Evolutionary conservation across 2,888 invertebrate genomes (phyloP).

Genomic region (Phasia obesa): DNA sequence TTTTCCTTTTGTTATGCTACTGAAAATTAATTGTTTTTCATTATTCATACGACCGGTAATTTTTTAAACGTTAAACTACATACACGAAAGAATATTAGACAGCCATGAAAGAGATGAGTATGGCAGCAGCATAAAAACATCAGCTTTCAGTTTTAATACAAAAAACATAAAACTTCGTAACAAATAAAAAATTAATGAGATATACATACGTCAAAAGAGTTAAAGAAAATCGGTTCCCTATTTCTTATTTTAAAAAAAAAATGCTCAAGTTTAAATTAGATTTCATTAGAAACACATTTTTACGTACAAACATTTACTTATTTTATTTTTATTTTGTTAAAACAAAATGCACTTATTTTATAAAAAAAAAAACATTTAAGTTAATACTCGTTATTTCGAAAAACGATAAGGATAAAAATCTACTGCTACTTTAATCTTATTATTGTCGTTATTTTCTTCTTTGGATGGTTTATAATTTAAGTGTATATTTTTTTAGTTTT

Average conservation of each 20-base stretch:
- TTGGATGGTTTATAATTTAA: constrained; percentile 59
- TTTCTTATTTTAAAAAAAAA: not conserved
- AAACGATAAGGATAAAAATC: not conserved
- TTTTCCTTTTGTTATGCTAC: constrained; percentile 46
- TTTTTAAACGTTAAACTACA: constrained; percentile 74
- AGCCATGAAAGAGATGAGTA: constrained; percentile 34
- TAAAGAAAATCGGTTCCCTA: not conserved
- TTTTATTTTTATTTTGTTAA: not conserved
- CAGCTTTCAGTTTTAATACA: not conserved
- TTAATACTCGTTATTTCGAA: not conserved
- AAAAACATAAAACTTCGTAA: not conserved
- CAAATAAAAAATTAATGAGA: not conserved
- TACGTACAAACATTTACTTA: not conserved
- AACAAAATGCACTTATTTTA: not conserved
- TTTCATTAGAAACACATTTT: not conserved
- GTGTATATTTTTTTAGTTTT: constrained; percentile 38
- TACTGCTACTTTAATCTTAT: constrained; percentile 58
- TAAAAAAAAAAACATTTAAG: not conserved
- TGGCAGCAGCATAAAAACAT: constrained; percentile 15
- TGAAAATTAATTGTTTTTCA: constrained; percentile 75
- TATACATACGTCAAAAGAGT: not conserved
- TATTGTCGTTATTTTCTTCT: constrained; percentile 60
- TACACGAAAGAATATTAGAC: constrained; percentile 48
- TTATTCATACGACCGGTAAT: constrained; percentile 75
- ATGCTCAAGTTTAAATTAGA: not conserved